Evolutionary conservation across 2,888 invertebrate species (phyloP), one percentile per base, ranked within the genome.

Genomic region (Drosophila prolongata): DNA sequence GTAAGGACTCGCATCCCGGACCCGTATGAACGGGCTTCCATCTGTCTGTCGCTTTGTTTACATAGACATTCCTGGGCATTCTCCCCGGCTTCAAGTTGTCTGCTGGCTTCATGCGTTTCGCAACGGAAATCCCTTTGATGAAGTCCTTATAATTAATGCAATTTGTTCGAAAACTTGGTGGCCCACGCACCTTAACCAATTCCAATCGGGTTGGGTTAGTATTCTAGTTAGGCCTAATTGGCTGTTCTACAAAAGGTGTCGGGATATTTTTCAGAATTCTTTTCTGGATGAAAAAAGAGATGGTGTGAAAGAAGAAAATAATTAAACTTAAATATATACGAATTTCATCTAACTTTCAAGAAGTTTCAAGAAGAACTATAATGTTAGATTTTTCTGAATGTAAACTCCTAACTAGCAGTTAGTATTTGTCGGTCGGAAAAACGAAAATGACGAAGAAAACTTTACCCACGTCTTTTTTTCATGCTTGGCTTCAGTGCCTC

Each of bases 61-160:
- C 81, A 69, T 56, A 67, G 68, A 75, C 76, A 82, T 78, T 80
- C 76, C 76, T 42, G 71, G 69, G 53, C 71, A 55, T 71, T 65
- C 75, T 65, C 67, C 52, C 40, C 58, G 72, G 74, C 62, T 71
- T 75, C 54, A 49, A 46, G 65, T 60, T 65, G 59, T 64, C 55
- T 56, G 69, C 58, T 55, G 69, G 65, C 16, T 49, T 9, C 24
- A 42, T 49, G 54, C 58, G 42, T 50, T 67, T 66, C 64, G 64
- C 78, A 73, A 69, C 75, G 69, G 70, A 81, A 81, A 77, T 78
- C 82, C 78, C 75, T 77, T 87, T 81, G 77, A 82, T 60, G 64
- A 81, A 77, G 77, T 76, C 76, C 78, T 76, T 70, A 77, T 87
- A 87, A 86, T 88, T 86, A 86, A 86, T 87, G 81, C 80, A 87